phyloP scores from a whole-genome alignment of 2,113 vertebrate genomes.

The Delphinapterus leucas region DNA sequence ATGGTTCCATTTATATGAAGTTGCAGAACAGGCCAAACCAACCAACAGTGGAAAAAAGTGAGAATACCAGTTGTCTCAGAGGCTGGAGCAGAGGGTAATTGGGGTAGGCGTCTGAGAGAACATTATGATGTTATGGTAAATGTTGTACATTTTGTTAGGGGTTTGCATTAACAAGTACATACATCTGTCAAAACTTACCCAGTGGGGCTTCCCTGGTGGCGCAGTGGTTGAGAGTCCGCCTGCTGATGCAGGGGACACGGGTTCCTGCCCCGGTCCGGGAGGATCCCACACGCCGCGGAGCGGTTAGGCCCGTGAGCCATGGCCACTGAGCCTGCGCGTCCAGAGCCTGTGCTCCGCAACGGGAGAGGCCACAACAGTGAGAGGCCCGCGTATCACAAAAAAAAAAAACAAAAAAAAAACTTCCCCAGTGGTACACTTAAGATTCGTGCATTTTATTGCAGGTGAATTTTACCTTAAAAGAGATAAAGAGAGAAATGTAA shows the following conservation, averaged over 20 bases:
- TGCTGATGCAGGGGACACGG: too few relatives aligned
- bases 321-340: too few relatives aligned
- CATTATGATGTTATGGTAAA: fast-evolving
- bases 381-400: too few relatives aligned
- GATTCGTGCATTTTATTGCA: background rate
- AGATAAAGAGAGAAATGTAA: background rate
- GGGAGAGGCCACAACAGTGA: too few relatives aligned
- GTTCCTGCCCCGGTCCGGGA: too few relatives aligned
- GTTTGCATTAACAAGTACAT: background rate
- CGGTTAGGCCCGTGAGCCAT: too few relatives aligned
- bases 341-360: too few relatives aligned
- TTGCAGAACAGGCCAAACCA: background rate
- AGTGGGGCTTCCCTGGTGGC: too few relatives aligned
- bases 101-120: background rate
- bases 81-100: background rate
- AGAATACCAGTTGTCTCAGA: background rate
- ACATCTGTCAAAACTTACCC: background rate
- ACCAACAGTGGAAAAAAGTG: background rate
- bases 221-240: too few relatives aligned
- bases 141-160: fast-evolving
- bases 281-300: too few relatives aligned
- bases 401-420: too few relatives aligned
- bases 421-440: background rate
- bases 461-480: background rate
- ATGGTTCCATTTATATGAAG: background rate